Conservation (phyloP, 2,113 vertebrate genomes). For the Callospermophilus lateralis region DNA sequence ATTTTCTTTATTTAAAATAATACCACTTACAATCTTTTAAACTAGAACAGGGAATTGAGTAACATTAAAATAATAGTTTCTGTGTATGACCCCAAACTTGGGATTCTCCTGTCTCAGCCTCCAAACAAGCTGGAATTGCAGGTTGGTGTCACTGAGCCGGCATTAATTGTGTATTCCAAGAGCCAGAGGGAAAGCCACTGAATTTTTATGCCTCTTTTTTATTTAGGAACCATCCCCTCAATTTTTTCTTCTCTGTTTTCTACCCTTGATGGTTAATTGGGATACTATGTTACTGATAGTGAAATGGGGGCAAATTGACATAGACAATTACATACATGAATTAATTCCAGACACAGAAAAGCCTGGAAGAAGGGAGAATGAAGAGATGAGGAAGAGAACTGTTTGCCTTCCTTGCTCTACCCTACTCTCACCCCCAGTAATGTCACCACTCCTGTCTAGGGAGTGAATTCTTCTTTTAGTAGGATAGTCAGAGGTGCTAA, state of each 20-base stretch:
- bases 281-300: neutral
- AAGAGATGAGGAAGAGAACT: neutral
- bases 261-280: neutral
- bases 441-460: neutral
- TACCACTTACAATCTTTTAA: neutral
- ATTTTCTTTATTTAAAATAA: neutral
- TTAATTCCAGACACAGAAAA: neutral
- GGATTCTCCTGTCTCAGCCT: too few species aligned
- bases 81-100: too few species aligned
- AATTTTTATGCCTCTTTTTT: neutral
- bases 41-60: neutral
- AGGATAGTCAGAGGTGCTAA: neutral
- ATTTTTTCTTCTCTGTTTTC: neutral
- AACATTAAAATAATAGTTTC: neutral
- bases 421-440: rapidly evolving
- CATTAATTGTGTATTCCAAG: neutral
- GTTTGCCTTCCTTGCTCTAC: too few species aligned
- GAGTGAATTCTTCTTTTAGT: neutral
- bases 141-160: too few species aligned
- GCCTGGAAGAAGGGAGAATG: neutral
- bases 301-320: neutral
- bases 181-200: neutral
- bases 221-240: neutral
- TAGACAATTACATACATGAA: neutral
- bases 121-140: too few species aligned